Evolutionary conservation across 2,888 invertebrate species (phyloP), one percentile per base, ranked within the genome.

Genomic region (Volucella inanis): DNA sequence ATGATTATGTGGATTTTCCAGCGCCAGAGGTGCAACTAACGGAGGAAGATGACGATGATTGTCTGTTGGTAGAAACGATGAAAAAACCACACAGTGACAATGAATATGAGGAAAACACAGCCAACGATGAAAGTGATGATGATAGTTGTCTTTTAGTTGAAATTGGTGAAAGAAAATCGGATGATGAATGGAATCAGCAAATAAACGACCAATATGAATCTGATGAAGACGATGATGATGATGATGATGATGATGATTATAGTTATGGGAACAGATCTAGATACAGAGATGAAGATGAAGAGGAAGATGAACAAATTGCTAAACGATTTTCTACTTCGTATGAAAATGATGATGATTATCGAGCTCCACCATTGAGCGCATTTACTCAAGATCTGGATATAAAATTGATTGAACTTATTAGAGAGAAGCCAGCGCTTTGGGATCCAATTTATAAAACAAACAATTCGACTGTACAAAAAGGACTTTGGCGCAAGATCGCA

Each of bases 221-320:
- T 8, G 78, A 41, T 43, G 87, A 75, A 11, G 80, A 87, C 6
- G 55, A 67, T 1, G 86, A 77, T 9, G 87, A 67, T 1, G 86
- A 77, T 9, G 87, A 81, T 0, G 87, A 87, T 1, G 65, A 83
- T 38, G 80, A 22, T 22, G 22, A 22, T 85, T 61, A 77, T 61
- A 10, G 82, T 71, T 55, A 62, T 86, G 47, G 80, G 80, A 22
- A 22, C 22, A 22, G 22, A 22, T 22, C 22, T 22, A 22, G 22
- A 0, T 54, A 59, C 14, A 71, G 11, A 8, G 55, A 18, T 8
- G 78, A 41, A 39, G 87, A 75, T 9, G 80, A 87, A 3, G 55
- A 67, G 0, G 86, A 77, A 6, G 87, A 81, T 0, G 87, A 87
- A 1, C 64, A 83, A 39, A 78, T 1, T 43, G 41, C 22, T 18